Evolutionary conservation across 2,888 invertebrate species (phyloP), one percentile per base, ranked within the genome.

Genomic region (Xanthia togata): DNA sequence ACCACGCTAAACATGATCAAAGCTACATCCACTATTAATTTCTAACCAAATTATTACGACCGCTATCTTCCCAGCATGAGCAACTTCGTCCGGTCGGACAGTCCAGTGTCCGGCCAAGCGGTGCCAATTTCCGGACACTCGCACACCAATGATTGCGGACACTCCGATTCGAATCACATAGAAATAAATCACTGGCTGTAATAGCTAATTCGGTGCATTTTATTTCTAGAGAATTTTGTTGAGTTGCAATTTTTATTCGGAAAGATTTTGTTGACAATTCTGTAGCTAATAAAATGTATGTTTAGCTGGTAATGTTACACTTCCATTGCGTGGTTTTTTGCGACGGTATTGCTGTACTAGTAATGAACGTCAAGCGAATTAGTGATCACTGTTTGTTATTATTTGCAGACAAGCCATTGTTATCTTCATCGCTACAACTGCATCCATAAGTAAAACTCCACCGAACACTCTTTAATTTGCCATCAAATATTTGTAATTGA

Each of bases 61-160:
- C 72, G 72, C 76, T 87, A 89, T 89, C 90, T 89, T 87, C 76
- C 60, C 67, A 84, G 77, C 76, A 79, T 84, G 84, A 88, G 84
- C 85, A 87, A 89, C 83, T 82, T 81, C 79, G 73, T 78, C 85
- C 87, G 88, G 85, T 70, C 79, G 73, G 88, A 83, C 88, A 83
- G 90, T 87, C 89, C 88, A 88, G 86, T 81, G 88, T 87, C 90
- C 89, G 91, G 90, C 88, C 89, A 88, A 90, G 91, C 91, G 89
- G 89, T 89, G 89, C 92, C 94, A 94, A 94, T 95, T 94, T 94
- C 94, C 94, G 94, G 90, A 83, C 84, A 83, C 89, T 76, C 79
- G 81, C 85, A 86, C 89, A 87, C 88, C 87, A 79, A 84, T 82
- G 87, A 87, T 87, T 81, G 76, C 79, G 74, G 84, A 76, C 81